Evolutionary conservation across 2,797 vertebrate genomes (phyloP), one percentile per base, ranked within the genome.

Genomic region (Siniperca scherzeri): DNA sequence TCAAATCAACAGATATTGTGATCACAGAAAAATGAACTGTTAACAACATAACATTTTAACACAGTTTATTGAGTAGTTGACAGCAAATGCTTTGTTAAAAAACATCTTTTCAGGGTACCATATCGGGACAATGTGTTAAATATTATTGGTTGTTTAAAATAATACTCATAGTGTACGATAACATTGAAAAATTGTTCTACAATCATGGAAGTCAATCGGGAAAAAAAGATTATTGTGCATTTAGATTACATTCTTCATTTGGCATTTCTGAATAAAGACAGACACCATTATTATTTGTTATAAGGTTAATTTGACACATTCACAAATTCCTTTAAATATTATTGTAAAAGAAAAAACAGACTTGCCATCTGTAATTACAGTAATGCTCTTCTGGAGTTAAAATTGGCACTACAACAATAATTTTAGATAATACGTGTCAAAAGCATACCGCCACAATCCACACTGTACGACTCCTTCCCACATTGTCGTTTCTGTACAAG

Each of bases 51-150:
- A 36, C 5, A 82, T 57, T 44, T 80, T 14, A 62, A 79, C 30
- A 66, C 1, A 46, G 62, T 95, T 95, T 94, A 94, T 92, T 93
- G 17, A 81, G 65, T 66, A 61, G 25, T 77, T 91, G 69, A 73
- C 50, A 83, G n/a, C 4, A 77, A 80, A 74, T 68, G 12, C 11
- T 67, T 73, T 1, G 21, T 59, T 38, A 70, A 71, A n/a, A 90
- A 81, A 78, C 40, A 64, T 70, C 5, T 46, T 80, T 72, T 70
- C 56, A 77, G 6, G 17, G 70, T 91, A 87, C 74, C 71, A 59
- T 81, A 67, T 70, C 25, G 75, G 5, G 21, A 85, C 55, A 83
- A 78, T 53, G 19, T 77, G 73, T 78, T 74, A 65, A 46, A 78
- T 77, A 73, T 79, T 62, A 74, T n/a, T 53, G 66, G 46, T 55